Evolutionary conservation across 2,888 invertebrate genomes (phyloP).

Genomic region (Cremastobaeus sp.): DNA sequence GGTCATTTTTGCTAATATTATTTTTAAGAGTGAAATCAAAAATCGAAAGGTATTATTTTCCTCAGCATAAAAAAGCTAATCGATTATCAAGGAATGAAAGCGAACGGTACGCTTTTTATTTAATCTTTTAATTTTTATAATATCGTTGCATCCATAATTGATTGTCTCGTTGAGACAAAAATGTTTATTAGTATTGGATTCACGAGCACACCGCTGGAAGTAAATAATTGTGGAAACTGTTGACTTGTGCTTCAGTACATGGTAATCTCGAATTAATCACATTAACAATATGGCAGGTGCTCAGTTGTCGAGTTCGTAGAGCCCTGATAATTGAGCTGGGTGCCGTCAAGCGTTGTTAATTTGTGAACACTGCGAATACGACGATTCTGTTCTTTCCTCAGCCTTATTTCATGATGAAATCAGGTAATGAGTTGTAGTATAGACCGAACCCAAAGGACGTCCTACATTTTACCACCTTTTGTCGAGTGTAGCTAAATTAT

Average conservation of each 20-base stretch:
- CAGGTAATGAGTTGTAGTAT: constrained; percentile 14
- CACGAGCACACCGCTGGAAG: no score
- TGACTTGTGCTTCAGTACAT: constrained; percentile 45
- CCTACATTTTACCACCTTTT: constrained; percentile 22
- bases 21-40: no score
- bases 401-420: no score
- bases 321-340: constrained; percentile 58
- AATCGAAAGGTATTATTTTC: no score
- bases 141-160: no score
- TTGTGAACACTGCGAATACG: constrained; percentile 52
- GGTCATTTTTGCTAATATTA: no score
- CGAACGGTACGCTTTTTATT: no score
- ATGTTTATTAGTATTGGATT: no score
- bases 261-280: constrained; percentile 66
- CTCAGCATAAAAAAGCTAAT: no score
- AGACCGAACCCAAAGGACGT: constrained; percentile 11
- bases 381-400: constrained; percentile 12
- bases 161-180: no score
- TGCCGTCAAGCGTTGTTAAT: constrained; percentile 51
- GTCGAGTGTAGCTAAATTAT: constrained; percentile 20
- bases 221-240: constrained; percentile 34
- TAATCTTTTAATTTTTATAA: no score
- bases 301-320: constrained; percentile 48
- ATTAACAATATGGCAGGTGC: constrained; percentile 62
- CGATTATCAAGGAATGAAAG: no score